Evolutionary conservation across 2,797 vertebrate genomes (phyloP), one percentile per base, ranked within the genome.

Genomic region (Selene dorsalis): DNA sequence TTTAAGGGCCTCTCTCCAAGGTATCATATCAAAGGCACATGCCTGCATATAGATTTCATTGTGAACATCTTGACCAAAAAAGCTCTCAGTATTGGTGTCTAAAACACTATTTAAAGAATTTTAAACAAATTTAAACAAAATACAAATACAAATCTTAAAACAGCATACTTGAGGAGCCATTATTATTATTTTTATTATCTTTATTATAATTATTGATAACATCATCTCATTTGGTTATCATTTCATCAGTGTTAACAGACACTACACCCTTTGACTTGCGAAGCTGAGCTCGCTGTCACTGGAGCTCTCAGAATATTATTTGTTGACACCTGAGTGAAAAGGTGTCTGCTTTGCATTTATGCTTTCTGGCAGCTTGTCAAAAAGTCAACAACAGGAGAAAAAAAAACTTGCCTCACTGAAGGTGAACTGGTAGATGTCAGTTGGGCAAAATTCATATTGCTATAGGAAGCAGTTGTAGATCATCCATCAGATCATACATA

Each of bases 351-450:
- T 59, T 75, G 61, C 55, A 72, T 84, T 80, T 16, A 82, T 85
- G 74, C 41, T 62, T 58, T 58, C 79, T 79, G 80, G 84, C 84
- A 77, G 61, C 55, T 56, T 86, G 82, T 80, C 83, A 78, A n/a
- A 62, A 73, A 57, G 56, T 75, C 62, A 65, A 67, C 47, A 74
- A 52, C 16, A 10, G 41, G 17, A 47, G 68, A 68, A 75, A 81
- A 56, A 55, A 60, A 38, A 20, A 20, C 16, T 61, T 39, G 47
- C 48, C 39, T 53, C 26, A 55, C 69, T 75, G 57, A 13, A 64
- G 16, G 61, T 9, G 24, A 65, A 28, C 24, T 52, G 26, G 56
- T 26, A 32, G 39, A 68, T 53, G 63, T 67, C 6, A 73, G 39
- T 8, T 4, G 1, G 35, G 28, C 18, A 32, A 68, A 56, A 57